Percentiles rank a stretch among this genome's conserved stretches.
These are phyloP conservation scores for Thalassarche chlororhynchos DNA, from an alignment of 2,113 vertebrate genomes.

Conservation along the genomic window DNA sequence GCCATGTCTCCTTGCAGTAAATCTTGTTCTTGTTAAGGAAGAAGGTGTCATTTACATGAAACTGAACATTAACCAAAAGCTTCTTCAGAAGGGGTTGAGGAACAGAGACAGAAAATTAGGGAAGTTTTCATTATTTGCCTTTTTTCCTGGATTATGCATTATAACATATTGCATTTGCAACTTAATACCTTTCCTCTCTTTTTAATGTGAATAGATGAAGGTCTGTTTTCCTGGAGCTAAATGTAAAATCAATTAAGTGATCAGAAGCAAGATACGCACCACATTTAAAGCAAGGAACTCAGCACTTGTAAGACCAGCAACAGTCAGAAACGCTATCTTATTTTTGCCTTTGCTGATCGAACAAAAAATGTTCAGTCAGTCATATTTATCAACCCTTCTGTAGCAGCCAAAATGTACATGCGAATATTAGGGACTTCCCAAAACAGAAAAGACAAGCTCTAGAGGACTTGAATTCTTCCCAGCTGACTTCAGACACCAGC, in stretches of 20 bases:
- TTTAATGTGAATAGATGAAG: background rate
- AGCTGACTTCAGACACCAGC: background rate
- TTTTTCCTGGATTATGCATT: background rate
- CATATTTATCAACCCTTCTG: background rate
- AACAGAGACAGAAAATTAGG: background rate
- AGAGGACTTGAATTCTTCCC: background rate
- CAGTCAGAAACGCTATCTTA: background rate
- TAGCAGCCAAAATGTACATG: background rate
- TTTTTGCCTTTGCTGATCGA: background rate
- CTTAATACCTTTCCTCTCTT: background rate
- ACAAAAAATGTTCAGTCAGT: background rate
- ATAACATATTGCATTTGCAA: background rate
- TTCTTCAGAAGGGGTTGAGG: background rate
- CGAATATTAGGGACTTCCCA: background rate
- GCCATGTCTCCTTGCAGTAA: background rate
- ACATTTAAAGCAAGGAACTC: background rate
- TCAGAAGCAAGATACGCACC: background rate
- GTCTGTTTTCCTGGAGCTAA: background rate
- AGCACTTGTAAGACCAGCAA: background rate
- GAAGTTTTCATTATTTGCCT: background rate
- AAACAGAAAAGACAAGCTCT: background rate
- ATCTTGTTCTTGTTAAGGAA: background rate
- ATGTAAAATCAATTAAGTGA: background rate
- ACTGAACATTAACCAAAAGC: background rate
- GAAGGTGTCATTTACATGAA: background rate